These are phyloP conservation scores for Imbricaverruca yamaguchii DNA, from an alignment of 2,888 invertebrate species.

Conservation along the genomic window DNA sequence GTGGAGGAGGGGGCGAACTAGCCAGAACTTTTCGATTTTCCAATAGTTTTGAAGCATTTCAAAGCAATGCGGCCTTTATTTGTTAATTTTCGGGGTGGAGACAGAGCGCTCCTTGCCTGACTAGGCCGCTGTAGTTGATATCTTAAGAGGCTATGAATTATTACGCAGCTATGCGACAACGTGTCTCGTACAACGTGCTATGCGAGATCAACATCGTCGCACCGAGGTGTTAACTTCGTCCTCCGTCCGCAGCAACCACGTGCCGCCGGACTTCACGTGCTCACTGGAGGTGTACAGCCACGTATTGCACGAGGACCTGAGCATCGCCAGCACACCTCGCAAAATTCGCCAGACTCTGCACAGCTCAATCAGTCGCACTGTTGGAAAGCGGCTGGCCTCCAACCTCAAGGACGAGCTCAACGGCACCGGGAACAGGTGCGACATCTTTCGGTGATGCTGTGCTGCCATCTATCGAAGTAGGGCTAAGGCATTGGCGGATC, in stretches of 20 bases:
- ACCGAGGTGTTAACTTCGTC: no score
- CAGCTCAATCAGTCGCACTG: conserved; percentile 52
- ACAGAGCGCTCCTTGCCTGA: no score
- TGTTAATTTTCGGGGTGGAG: no score
- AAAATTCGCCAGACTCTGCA: conserved; percentile 56
- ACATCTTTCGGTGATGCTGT: background rate
- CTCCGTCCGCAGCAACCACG: conserved; percentile 47
- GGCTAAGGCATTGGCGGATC: background rate
- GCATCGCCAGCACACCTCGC: conserved; percentile 54
- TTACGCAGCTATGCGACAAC: no score
- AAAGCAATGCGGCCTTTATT: no score
- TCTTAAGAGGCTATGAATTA: no score
- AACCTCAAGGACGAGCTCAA: conserved; percentile 49
- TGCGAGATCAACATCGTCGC: no score
- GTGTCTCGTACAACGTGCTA: no score
- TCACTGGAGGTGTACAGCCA: conserved; percentile 55
- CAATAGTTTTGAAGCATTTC: no score
- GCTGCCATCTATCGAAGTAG: background rate
- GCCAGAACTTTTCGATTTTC: no score
- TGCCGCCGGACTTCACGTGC: conserved; percentile 53
- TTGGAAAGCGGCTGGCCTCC: conserved; percentile 54
- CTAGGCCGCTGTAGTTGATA: no score
- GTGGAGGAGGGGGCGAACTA: no score
- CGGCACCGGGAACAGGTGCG: conserved; percentile 41
- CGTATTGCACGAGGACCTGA: conserved; percentile 52